Percentiles rank a stretch among this genome's conserved stretches.
Conservation (phyloP, 2,113 vertebrate genomes). For the Melanotaenia duboulayi region DNA sequence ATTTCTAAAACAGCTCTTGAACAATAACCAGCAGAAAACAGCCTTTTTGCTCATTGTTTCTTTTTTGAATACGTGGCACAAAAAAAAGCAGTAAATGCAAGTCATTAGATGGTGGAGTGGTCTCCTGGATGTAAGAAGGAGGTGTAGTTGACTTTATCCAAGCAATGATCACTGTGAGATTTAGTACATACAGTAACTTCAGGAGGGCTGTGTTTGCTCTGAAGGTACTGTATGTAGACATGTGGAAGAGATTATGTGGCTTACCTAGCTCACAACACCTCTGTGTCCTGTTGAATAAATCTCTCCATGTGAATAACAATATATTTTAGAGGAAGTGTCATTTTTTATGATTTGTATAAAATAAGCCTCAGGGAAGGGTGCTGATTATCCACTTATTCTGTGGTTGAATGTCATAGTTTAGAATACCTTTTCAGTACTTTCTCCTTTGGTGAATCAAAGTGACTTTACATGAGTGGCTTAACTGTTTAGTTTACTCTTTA, state of each 20-base stretch:
- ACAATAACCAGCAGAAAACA: constrained; percentile 15
- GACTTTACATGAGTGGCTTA: background rate
- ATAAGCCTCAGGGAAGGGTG: background rate
- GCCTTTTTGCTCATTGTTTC: background rate
- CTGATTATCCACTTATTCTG: constrained; percentile 5
- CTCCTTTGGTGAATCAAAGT: background rate
- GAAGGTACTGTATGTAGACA: constrained; percentile 45
- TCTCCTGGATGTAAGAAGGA: constrained; percentile 38
- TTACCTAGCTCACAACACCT: constrained; percentile 25
- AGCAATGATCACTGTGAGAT: constrained; percentile 40
- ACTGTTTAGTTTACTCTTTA: constrained; percentile 5
- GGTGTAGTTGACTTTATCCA: constrained; percentile 52
- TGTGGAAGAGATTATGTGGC: constrained; percentile 62
- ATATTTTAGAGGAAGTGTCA: background rate
- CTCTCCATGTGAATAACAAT: background rate
- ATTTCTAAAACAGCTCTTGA: background rate
- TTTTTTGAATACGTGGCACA: constrained; percentile 44
- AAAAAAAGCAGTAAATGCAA: constrained; percentile 32
- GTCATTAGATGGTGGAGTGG: constrained; percentile 31
- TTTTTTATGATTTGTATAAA: background rate
- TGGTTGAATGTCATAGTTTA: constrained; percentile 3
- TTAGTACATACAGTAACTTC: constrained; percentile 23
- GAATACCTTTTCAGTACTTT: background rate
- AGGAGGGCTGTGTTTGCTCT: constrained; percentile 11
- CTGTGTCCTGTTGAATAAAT: constrained; percentile 28